A percentile compares a stretch with the other conserved stretches of the same genome.
Conservation (phyloP, 2,797 vertebrate genomes). For the Pangasius sanitwongsei region DNA sequence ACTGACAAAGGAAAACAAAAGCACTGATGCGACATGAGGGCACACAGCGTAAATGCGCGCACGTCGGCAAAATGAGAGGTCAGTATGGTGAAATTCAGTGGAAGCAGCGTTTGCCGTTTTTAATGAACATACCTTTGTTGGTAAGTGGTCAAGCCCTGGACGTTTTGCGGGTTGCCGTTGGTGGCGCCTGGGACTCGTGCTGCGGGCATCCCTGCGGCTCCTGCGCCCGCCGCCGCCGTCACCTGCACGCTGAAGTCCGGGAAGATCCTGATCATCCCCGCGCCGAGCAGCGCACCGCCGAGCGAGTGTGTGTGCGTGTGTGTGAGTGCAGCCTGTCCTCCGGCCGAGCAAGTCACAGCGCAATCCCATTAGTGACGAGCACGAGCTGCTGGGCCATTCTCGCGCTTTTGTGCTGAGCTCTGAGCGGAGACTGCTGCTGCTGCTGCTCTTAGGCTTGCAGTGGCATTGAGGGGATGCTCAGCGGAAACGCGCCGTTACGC, state of each 20-base stretch:
- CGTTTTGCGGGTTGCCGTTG: constrained; percentile 90
- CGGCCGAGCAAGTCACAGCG: constrained; percentile 79
- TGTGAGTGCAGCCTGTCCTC: constrained; percentile 73
- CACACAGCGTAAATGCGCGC: background rate
- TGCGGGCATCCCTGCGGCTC: constrained; percentile 78
- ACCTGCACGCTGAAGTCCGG: constrained; percentile 99
- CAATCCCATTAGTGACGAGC: constrained; percentile 84
- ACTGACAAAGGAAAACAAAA: constrained; percentile 19
- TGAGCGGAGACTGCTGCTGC: constrained; percentile 50
- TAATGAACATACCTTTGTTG: constrained; percentile 90
- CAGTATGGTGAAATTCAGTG: background rate
- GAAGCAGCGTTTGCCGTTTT: constrained; percentile 6
- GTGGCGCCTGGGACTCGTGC: constrained; percentile 81
- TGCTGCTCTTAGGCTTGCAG: constrained; percentile 17
- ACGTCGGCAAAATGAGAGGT: constrained; percentile 20
- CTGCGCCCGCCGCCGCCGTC: constrained; percentile 87
- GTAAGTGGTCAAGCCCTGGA: constrained; percentile 91
- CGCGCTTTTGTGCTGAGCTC: constrained; percentile 74
- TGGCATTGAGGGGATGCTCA: constrained; percentile 24
- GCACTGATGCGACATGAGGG: constrained; percentile 5
- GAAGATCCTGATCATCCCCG: constrained; percentile 93
- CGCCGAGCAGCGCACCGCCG: constrained; percentile 66
- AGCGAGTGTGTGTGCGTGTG: constrained; percentile 69
- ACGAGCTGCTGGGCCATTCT: constrained; percentile 66
- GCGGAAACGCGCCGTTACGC: constrained; percentile 18